Base-by-base conservation (phyloP, 1,140 invertebrate genomes). In the Phortica variegata region DNA sequence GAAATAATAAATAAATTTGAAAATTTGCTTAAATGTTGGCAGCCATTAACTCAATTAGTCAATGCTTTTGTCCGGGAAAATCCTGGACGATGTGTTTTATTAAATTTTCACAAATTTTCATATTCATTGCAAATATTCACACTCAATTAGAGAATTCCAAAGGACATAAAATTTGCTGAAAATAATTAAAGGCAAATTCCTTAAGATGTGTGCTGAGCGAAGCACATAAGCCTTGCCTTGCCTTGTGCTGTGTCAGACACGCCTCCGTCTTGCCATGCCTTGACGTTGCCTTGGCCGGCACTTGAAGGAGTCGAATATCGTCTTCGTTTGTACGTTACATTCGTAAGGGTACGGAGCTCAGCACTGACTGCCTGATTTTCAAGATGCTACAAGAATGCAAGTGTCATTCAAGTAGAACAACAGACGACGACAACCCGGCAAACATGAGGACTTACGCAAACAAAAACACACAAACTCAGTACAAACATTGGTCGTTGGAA, bases 381-480 rank as follows among this genome's bases (percentile, higher is more conserved):
- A 68, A 60, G 63, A 68, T 63, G 63, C 63, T 66, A 68, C 63
- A 68, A 63, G 57, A 68, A 68, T 68, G 60, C 57, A 65, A 68
- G 63, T 68, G 63, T 68, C 60, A 68, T 63, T 68, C 63, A 68
- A 61, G 65, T 63, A 60, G 63, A 69, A 68, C 65, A 65, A 68
- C 23, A 26, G 65, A 65, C 60, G 65, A 63, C 65, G 60, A 68
- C 65, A 68, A 69, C 23, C 23, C 23, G 23, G 10, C 23, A 68
- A 62, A 66, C 48, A 58, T 37, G 54, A 42, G 47, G 40, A 48
- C 49, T 47, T 33, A 43, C n/a, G 44, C 42, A 43, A 31, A 43
- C 41, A 29, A 44, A 21, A 47, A 32, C 21, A 37, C 5, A 26
- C 23, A 26, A 26, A 26, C 23, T 10, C 23, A 26, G 10, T 6